Percentiles rank a stretch among this genome's conserved stretches.
Evolutionary conservation across 37 sponge, comb jelly and placozoan genomes (phyloP).

Genomic region (Ephydatia muelleri): DNA sequence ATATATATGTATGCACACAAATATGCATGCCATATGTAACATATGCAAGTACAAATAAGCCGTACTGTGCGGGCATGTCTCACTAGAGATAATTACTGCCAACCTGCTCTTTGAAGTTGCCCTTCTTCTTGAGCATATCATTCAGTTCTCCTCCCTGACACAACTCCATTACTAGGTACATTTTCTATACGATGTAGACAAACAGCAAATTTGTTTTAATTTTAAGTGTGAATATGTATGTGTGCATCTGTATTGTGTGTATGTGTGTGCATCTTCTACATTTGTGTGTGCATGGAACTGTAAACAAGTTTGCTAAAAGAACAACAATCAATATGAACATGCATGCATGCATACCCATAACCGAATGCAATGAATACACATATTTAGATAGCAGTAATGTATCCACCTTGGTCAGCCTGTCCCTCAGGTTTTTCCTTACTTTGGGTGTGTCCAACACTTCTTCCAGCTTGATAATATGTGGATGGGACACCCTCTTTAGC

Average conservation of each 20-base stretch:
- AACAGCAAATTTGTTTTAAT: too few species aligned
- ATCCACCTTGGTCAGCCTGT: neutral
- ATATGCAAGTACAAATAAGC: neutral
- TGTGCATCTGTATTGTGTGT: too few species aligned
- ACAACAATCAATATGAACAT: neutral
- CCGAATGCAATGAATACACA: neutral
- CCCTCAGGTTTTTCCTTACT: constrained; percentile 41
- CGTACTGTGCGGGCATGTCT: neutral
- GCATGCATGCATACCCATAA: constrained; percentile 4
- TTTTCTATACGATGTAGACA: constrained; percentile 46
- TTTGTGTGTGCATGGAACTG: neutral
- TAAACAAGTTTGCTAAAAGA: neutral
- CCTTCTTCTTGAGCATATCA: constrained; percentile 47
- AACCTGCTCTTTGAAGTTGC: constrained; percentile 78
- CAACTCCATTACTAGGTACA: constrained; percentile 86
- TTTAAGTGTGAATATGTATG: neutral
- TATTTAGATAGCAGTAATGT: too few species aligned
- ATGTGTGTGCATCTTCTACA: neutral
- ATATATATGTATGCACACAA: constrained; percentile 21
- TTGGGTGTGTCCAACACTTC: constrained; percentile 89
- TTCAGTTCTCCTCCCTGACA: constrained; percentile 87
- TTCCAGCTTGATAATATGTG: constrained; percentile 83
- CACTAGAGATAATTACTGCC: neutral
- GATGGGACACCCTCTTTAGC: constrained; percentile 79
- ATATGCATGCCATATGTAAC: neutral